Conservation (phyloP, 2,797 vertebrate species). For the Pantherophis vulpinus region DNA sequence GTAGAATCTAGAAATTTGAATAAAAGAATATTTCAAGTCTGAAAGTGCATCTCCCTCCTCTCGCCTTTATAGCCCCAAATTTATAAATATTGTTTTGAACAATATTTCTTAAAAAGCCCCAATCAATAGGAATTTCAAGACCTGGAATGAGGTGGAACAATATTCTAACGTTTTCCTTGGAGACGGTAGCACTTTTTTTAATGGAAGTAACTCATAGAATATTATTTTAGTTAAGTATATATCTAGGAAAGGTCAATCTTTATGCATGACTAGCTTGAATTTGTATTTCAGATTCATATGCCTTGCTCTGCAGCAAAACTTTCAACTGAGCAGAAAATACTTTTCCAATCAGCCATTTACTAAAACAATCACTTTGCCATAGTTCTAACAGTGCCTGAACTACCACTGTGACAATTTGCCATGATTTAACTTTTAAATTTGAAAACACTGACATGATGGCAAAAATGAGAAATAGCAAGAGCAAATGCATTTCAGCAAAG, state of each 20-base stretch:
- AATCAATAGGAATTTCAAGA: conserved; percentile 1
- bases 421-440: conserved; percentile 62
- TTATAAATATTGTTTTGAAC: background rate
- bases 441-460: conserved; percentile 46
- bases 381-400: conserved; percentile 53
- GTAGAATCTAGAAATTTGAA: too few relatives aligned
- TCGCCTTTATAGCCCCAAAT: background rate
- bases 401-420: conserved; percentile 56
- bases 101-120: background rate
- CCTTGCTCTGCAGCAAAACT: conserved; percentile 61
- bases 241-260: conserved; percentile 52
- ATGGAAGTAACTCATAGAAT: conserved; percentile 24
- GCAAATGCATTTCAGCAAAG: conserved; percentile 55
- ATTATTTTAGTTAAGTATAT: conserved; percentile 11
- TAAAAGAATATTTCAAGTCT: background rate
- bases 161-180: background rate
- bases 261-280: conserved; percentile 24
- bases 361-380: conserved; percentile 59
- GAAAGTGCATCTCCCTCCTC: background rate
- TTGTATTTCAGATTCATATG: conserved; percentile 54
- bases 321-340: conserved; percentile 69
- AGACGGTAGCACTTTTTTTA: background rate
- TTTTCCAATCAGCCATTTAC: conserved; percentile 68
- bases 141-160: background rate
- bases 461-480: conserved; percentile 44